These are phyloP conservation scores for Macquaria australasica DNA, from an alignment of 2,113 vertebrate species.

Conservation along the genomic window DNA sequence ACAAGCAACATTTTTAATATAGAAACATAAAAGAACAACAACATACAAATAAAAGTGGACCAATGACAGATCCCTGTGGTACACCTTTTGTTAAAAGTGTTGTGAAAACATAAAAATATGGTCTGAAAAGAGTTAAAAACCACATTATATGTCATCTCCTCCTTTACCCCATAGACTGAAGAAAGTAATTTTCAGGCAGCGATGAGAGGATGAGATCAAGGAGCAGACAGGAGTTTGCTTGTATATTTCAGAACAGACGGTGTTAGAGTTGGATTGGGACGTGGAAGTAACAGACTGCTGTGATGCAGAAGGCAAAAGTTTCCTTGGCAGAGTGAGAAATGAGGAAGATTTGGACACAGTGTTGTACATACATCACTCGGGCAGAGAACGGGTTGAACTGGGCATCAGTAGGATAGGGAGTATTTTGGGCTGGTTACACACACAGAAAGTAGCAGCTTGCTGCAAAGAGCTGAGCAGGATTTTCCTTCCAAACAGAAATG, in stretches of 20 bases:
- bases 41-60: not conserved
- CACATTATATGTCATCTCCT: not conserved
- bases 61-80: slow-evolving; percentile 18
- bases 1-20: not conserved
- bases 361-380: slow-evolving; percentile 40
- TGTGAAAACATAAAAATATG: not conserved
- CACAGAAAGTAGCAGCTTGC: slow-evolving; percentile 44
- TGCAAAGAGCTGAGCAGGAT: slow-evolving; percentile 57
- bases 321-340: slow-evolving; percentile 43
- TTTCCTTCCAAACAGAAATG: slow-evolving; percentile 55
- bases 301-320: slow-evolving; percentile 64
- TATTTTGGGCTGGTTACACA: slow-evolving; percentile 40
- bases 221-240: slow-evolving; percentile 43
- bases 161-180: slow-evolving; percentile 21
- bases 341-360: slow-evolving; percentile 29
- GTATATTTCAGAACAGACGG: slow-evolving; percentile 33
- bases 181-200: slow-evolving; percentile 11
- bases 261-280: slow-evolving; percentile 46
- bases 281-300: slow-evolving; percentile 65
- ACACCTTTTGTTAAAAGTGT: not conserved
- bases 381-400: slow-evolving; percentile 44
- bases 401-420: slow-evolving; percentile 57
- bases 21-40: not conserved
- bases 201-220: slow-evolving; percentile 50
- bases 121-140: slow-evolving; percentile 2